Evolutionary conservation across 1,140 invertebrate species (phyloP), one percentile per base, ranked within the genome.

Genomic region (Achroia grisella): DNA sequence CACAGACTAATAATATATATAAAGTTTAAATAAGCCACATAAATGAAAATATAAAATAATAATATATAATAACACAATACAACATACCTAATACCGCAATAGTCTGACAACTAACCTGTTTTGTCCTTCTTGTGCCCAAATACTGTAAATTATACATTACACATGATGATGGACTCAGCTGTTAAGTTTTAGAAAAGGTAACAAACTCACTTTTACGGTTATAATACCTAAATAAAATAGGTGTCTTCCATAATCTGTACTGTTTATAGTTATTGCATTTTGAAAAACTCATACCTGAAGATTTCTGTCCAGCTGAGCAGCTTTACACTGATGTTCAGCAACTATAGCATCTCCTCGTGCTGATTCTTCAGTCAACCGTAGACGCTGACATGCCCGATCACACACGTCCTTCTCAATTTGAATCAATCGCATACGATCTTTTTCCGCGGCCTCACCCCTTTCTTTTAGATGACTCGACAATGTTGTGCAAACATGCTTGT

Each of bases 281-380:
- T 12, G 0, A 39, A 34, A 23, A 3, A 23, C 2, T 23, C 10
- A n/a, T 49, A 77, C 76, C 57, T 67, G 55, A 14, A 77, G 51
- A 8, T 84, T 72, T 44, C 77, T 62, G 4, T 81, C 76, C 1
- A 70, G 29, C 42, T 81, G 77, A 10, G 62, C 11, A 1, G 34
- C 35, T 10, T 52, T 49, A 44, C 67, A 77, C n/a, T 75, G 62
- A 4, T 66, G 45, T 2, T 73, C 66, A 0, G 66, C 62, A 0
- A 78, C 48, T 0, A 39, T 35, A 0, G 66, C 48, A 4, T 77
- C 72, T 1, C 47, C 43, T 4, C 39, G 39, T 0, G 70, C 61
- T 0, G 48, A 39, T 10, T 74, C 67, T 29, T 81, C 75, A 12
- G 59, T 70, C 1, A 77, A 30, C 1, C 43, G 47, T 0, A 67